Evolutionary conservation across 2,888 invertebrate genomes (phyloP), one percentile per base, ranked within the genome.

Genomic region (Synanthedon tipuliformis): DNA sequence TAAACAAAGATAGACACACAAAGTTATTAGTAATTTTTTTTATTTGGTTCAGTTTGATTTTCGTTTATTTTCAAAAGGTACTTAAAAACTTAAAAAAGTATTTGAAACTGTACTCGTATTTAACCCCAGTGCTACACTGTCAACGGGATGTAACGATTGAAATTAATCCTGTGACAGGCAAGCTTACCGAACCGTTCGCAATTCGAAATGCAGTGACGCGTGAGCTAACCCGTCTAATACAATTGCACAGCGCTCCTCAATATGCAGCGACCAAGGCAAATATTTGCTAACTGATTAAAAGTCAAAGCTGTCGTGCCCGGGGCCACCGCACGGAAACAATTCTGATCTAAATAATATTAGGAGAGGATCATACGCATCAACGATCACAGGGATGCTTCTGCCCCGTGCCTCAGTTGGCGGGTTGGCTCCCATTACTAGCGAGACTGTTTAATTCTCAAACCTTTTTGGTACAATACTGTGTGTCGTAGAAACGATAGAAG

Each of bases 251-350:
- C 62, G 63, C 73, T 82, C 69, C 82, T 83, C 83, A 80, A 82
- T 81, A 83, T 82, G 83, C 83, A 78, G 63, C 57, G 55, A 60
- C 34, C 34, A 34, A 65, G 64, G 68, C 71, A 81, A 81, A 85
- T 82, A 79, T 86, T 84, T 81, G 83, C 74, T 64, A 68, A 76
- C 78, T 85, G 85, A 85, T 85, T 84, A 85, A 84, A 86, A 84
- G 83, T 81, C 77, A 81, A 77, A 76, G 79, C 78, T 77, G 81
- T 81, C 81, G 62, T 75, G 78, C 78, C 75, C 56, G 62, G 60
- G 71, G 76, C 75, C 62, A 69, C 75, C 74, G 72, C 76, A 69
- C 65, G 73, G 75, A 72, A 77, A 73, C 78, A 75, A 76, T 75
- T 65, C 69, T 65, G 74, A 74, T 80, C 79, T 79, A 75, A 81